phyloP scores from a whole-genome alignment of 2,888 invertebrate genomes.

The Drosophila falleni region DNA sequence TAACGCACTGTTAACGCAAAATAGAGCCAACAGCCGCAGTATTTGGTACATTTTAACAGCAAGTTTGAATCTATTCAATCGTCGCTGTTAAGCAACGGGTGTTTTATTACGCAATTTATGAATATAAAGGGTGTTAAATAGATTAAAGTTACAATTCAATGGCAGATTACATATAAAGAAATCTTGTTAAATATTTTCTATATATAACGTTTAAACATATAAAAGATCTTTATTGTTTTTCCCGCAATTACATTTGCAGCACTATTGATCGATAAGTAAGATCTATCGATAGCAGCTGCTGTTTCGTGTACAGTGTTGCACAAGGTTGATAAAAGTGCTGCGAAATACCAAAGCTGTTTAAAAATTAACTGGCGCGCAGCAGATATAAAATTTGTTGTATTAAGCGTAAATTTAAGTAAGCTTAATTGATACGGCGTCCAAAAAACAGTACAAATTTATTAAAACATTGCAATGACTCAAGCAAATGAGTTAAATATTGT shows the following conservation, averaged over 20 bases:
- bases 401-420: neutral
- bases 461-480: neutral
- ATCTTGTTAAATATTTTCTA: neutral
- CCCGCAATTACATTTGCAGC: neutral
- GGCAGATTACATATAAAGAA: neutral
- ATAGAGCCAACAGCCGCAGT: neutral
- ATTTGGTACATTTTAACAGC: neutral
- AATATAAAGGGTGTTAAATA: neutral
- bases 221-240: no score
- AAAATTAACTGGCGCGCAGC: conserved; percentile 4
- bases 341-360: neutral
- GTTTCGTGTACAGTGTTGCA: neutral
- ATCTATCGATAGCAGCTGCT: neutral
- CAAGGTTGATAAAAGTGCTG: conserved; percentile 1
- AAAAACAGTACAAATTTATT: neutral
- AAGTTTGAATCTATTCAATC: neutral
- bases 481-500: neutral
- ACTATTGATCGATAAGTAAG: neutral
- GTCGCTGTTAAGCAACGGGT: neutral
- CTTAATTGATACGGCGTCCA: neutral
- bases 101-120: conserved; percentile 1
- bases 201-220: neutral
- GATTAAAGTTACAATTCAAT: neutral
- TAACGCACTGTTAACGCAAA: conserved; percentile 8
- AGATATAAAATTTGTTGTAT: neutral